Conservation (phyloP, 2,797 vertebrate genomes). For the Nyctalus aviator region DNA sequence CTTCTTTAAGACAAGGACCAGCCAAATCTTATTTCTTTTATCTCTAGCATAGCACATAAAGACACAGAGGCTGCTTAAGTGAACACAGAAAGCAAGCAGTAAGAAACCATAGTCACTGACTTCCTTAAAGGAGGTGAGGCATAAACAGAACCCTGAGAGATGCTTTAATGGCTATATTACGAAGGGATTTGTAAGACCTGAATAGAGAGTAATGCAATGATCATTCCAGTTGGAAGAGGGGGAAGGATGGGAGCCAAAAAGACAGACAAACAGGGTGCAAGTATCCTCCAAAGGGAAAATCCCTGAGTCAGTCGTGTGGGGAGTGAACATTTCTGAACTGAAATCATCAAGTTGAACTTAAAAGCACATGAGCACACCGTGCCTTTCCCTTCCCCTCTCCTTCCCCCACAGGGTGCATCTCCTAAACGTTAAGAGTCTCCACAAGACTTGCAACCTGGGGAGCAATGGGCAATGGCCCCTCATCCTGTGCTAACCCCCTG, state of each 20-base stretch:
- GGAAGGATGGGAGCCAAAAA: neutral
- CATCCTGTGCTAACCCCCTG: neutral
- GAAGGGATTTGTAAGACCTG: neutral
- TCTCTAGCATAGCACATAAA: neutral
- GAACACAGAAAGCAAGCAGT: neutral
- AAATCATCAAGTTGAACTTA: conserved; percentile 16
- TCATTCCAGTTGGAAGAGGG: neutral
- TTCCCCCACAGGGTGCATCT: neutral
- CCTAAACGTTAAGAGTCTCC: neutral
- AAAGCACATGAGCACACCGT: neutral
- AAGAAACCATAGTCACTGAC: neutral
- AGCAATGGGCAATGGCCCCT: neutral
- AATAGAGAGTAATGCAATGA: neutral
- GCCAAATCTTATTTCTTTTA: neutral
- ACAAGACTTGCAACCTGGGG: neutral
- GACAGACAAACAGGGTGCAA: neutral
- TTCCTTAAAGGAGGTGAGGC: neutral
- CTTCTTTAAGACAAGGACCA: neutral
- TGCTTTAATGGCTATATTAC: neutral
- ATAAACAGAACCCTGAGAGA: neutral
- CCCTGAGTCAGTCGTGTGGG: neutral
- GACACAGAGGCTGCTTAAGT: neutral
- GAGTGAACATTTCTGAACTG: conserved; percentile 10
- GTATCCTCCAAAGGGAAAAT: neutral
- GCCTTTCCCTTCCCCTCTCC: neutral